Base-by-base conservation (phyloP, 1,140 invertebrate species). In the Phortica variegata region DNA sequence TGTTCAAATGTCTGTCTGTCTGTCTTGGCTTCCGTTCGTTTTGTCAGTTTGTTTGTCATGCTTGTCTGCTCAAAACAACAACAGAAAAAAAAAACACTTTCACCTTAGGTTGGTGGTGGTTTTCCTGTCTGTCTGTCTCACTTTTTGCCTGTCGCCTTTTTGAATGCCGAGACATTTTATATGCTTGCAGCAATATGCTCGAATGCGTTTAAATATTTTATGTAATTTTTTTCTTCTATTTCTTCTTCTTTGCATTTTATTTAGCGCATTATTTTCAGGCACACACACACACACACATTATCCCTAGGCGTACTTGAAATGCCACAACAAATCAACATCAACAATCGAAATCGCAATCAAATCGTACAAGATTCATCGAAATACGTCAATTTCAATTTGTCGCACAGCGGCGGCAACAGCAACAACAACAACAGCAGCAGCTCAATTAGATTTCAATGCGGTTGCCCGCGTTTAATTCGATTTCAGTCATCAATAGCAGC, bases 181-280 rank as follows among this genome's bases (percentile, higher is more conserved):
- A 66, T 66, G 36, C 6, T n/a, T n/a, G 36, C 36, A 47, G 58
- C 54, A 60, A 54, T 49, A 63, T 60, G 65, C 60, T 69, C 61
- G 65, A 68, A 68, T 68, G 65, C 60, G 60, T 61, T 68, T 68
- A 69, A 68, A 68, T 68, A 68, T 68, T 68, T 68, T 65, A 68
- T 68, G 65, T 69, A 68, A 68, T 68, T 68, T 68, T 68, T 38
- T 15, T n/a, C n/a, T n/a, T n/a, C 32, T 12, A 33, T 33, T 33
- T 13, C 32, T 33, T 33, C 32, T 33, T 9, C 12, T 33, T 69
- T 60, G 62, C 62, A 66, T 68, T 66, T 66, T 66, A 66, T 66
- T 66, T 68, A 68, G 62, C 62, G 63, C 62, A 66, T 66, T 66
- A 66, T 60, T 63, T 54, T 65, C 48, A 23, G 49, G 47, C n/a